Percentiles rank a stretch among this genome's conserved stretches.
Conservation (phyloP, 2,888 invertebrate species). For the Sabatieria punctata region DNA sequence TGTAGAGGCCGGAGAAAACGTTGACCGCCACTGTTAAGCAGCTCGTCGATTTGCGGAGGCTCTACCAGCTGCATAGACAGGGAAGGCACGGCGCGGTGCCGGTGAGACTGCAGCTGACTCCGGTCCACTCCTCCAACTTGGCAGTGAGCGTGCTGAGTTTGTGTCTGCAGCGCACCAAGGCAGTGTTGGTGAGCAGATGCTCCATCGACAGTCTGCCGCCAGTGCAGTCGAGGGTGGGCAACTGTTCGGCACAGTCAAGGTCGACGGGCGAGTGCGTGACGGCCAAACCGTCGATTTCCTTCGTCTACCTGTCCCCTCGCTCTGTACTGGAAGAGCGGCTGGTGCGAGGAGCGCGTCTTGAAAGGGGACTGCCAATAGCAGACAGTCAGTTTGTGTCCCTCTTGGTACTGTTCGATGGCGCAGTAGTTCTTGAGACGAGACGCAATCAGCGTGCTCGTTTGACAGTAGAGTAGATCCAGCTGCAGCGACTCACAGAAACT, state of each 20-base stretch:
- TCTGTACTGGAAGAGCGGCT: background rate
- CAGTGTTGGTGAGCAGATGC: slow-evolving; percentile 4
- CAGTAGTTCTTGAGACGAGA: slow-evolving; percentile 56
- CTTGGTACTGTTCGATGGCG: slow-evolving; percentile 58
- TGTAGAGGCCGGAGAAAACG: slow-evolving; percentile 5
- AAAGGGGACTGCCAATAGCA: slow-evolving; percentile 57
- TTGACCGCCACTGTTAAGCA: slow-evolving; percentile 3
- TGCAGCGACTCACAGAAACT: slow-evolving; percentile 84
- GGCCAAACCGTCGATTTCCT: background rate
- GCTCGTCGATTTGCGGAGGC: background rate
- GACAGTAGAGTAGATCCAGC: slow-evolving; percentile 51
- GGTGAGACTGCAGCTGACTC: background rate
- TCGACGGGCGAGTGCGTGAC: too few relatives aligned
- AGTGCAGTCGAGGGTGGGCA: background rate
- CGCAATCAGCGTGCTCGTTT: slow-evolving; percentile 50
- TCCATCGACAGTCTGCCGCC: slow-evolving; percentile 2
- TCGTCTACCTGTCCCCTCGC: background rate
- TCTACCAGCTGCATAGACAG: background rate
- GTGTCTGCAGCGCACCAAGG: background rate
- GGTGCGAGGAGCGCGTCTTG: background rate
- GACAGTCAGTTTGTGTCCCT: slow-evolving; percentile 70
- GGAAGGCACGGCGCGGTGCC: background rate
- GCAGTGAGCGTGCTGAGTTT: slow-evolving; percentile 1
- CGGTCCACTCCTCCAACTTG: background rate
- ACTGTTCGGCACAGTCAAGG: background rate